Conservation (phyloP, 2,888 invertebrate species). For the Rhingia campestris region DNA sequence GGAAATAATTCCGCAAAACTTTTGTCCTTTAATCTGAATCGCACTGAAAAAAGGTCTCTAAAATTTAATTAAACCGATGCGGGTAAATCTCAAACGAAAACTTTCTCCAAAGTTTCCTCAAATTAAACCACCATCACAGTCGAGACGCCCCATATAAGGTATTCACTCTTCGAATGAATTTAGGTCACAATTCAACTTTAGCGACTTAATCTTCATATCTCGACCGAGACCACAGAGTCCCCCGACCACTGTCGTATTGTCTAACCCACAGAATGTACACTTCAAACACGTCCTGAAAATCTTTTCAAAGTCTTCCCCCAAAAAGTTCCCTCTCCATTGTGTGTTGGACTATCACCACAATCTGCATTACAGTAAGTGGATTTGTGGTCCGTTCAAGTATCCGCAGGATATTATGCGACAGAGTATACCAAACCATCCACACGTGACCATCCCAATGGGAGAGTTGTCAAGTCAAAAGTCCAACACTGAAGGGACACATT, state of each 20-base stretch:
- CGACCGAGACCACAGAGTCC: conserved; percentile 2
- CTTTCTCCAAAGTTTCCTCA: neutral
- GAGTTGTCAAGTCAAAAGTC: neutral
- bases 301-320: conserved; percentile 11
- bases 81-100: neutral
- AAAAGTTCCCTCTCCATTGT: neutral
- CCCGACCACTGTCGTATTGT: neutral
- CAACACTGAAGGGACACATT: conserved; percentile 9
- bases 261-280: neutral
- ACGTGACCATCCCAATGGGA: conserved; percentile 4
- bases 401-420: conserved; percentile 31
- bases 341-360: conserved; percentile 50
- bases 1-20: too few species aligned
- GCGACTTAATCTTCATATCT: conserved; percentile 15
- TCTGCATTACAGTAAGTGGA: conserved; percentile 62
- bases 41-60: too few species aligned
- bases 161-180: conserved; percentile 6
- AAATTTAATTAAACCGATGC: too few species aligned
- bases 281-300: conserved; percentile 18
- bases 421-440: neutral
- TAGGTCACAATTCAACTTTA: conserved; percentile 15
- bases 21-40: too few species aligned
- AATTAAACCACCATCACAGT: neutral
- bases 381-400: conserved; percentile 53
- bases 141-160: neutral